These are phyloP conservation scores for Ceratosolen solmsi DNA, from an alignment of 1,140 invertebrate species.

Conservation along the genomic window DNA sequence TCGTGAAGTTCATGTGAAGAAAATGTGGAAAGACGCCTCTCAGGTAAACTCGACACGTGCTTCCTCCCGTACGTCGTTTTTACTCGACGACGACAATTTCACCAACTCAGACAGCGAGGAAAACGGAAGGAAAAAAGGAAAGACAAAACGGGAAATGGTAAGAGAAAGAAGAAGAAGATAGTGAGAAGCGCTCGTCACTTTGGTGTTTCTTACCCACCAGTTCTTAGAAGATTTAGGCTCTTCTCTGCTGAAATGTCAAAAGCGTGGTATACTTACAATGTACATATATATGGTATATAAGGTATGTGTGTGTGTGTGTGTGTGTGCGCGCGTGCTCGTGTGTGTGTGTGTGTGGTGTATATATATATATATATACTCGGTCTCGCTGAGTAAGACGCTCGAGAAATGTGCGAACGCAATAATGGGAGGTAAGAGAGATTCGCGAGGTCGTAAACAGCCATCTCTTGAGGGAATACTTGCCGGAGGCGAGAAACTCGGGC, in stretches of 20 bases:
- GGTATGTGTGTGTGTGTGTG: neutral
- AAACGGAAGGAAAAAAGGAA: neutral
- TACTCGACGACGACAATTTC: neutral
- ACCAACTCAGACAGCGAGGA: neutral
- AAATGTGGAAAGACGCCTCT: neutral
- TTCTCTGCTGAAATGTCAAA: slow-evolving; percentile 14
- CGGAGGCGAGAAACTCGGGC: slow-evolving; percentile 6
- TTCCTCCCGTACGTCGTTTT: neutral
- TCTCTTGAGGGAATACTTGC: slow-evolving; percentile 34
- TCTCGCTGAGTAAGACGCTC: neutral
- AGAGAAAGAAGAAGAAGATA: slow-evolving; percentile 4
- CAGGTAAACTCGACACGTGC: neutral
- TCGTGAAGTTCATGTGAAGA: neutral
- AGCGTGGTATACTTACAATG: slow-evolving; percentile 1
- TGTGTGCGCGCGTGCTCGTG: neutral
- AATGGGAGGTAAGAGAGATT: slow-evolving; percentile 35
- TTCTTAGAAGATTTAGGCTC: slow-evolving; percentile 17
- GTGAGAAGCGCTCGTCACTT: slow-evolving; percentile 4
- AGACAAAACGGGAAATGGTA: neutral
- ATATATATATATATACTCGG: too few species aligned
- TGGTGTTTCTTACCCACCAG: neutral
- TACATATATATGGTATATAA: neutral
- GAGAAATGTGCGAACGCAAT: slow-evolving; percentile 23
- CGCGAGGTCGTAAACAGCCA: slow-evolving; percentile 38
- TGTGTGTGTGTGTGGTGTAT: too few species aligned